Evolutionary conservation across 2,888 invertebrate species (phyloP), one percentile per base, ranked within the genome.

Genomic region (Monoplex corrugatus): DNA sequence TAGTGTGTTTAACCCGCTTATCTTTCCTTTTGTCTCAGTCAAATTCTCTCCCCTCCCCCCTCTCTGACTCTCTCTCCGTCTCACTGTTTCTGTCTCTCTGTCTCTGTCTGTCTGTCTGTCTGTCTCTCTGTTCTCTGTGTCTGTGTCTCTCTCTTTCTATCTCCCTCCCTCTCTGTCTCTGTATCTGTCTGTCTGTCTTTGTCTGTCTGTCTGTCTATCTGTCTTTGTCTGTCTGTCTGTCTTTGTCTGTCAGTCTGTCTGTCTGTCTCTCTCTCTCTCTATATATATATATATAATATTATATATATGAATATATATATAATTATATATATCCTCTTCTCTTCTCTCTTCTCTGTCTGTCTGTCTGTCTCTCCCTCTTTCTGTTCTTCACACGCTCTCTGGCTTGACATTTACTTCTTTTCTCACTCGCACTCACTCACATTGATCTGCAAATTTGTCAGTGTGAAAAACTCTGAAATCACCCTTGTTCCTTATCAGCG

Each of bases 71-170:
- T 13, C 75, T 75, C 19, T 35, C 38, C 75, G 16, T 35, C 10
- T 35, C 16, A 13, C 6, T 8, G 32, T 13, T n/a, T 3, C 16
- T 8, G 35, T 38, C 75, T 75, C 75, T 75, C 32, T 23, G 28
- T 32, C 13, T 32, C 35, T 75, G 32, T 75, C 16, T 38, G 6
- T 38, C 35, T 75, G 32, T 32, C 35, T 32, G 75, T 13, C 38
- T 32, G 38, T 32, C 75, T 75, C 50, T 13, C 38, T 32, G 38
- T 32, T 35, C 35, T n/a, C n/a, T n/a, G n/a, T n/a, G n/a, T n/a
- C n/a, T n/a, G n/a, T n/a, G 45, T 85, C 75, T 86, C 38, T 68
- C 86, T 63, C 68, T 63, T 45, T 86, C 86, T 68, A 32, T 68
- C 63, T 86, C 40, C 13, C 68, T 68, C 86, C 35, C 86, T 40